A percentile compares a stretch with the other conserved stretches of the same genome.
phyloP scores from a whole-genome alignment of 2,113 vertebrate genomes.

The Sturnira hondurensis region DNA sequence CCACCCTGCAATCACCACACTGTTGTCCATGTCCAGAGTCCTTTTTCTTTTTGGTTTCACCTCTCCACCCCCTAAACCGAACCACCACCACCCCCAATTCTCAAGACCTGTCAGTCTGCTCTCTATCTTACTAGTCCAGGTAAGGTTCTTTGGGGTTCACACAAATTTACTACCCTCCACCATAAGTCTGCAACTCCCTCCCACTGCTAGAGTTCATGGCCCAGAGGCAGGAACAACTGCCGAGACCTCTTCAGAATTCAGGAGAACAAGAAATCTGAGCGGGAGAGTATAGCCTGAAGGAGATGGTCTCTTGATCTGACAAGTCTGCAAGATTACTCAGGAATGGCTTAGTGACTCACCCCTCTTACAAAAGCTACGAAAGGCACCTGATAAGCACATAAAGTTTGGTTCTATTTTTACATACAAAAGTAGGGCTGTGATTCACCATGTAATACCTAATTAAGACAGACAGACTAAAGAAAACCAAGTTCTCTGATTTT shows the following conservation, averaged over 20 bases:
- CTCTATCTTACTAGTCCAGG: no score
- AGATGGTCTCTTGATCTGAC: constrained; percentile 19
- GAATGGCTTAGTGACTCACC: constrained; percentile 37
- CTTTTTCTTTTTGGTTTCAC: no score
- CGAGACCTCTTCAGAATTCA: constrained; percentile 18
- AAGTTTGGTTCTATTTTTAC: constrained; percentile 16
- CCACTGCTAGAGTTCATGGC: background rate
- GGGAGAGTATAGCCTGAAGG: background rate
- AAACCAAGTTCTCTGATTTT: background rate
- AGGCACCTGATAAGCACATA: background rate
- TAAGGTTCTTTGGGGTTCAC: background rate
- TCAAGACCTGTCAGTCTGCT: no score
- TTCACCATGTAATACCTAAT: constrained; percentile 28
- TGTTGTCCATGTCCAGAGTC: no score
- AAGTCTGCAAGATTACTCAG: background rate
- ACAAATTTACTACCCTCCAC: background rate
- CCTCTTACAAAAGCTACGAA: background rate
- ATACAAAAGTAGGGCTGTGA: background rate
- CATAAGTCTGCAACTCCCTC: background rate
- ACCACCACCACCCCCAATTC: no score
- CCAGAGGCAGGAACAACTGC: background rate
- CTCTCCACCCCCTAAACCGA: no score
- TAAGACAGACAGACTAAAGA: background rate
- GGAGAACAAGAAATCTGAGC: background rate
- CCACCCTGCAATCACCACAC: no score